phyloP scores from a whole-genome alignment of 2,113 vertebrate species.

The Psephotus haematonotus region DNA sequence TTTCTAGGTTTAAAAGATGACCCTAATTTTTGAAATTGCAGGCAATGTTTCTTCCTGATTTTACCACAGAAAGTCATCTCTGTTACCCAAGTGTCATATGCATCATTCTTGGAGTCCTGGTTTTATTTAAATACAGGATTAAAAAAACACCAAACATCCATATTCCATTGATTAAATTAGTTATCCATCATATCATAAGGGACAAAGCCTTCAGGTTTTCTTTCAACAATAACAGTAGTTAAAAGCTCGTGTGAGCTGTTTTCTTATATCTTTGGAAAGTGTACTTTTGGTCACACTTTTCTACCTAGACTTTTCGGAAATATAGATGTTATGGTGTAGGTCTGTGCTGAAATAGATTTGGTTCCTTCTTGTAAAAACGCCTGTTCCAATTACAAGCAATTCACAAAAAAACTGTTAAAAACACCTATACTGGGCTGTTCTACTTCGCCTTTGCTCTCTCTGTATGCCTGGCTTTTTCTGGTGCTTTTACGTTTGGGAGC shows the following conservation, averaged over 20 bases:
- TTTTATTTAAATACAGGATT: not conserved
- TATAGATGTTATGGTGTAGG: not conserved
- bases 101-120: not conserved
- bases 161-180: slow-evolving; percentile 20
- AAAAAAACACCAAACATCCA: rapidly evolving
- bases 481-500: not conserved
- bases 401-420: not conserved
- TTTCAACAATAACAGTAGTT: not conserved
- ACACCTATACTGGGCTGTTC: not conserved
- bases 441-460: not conserved
- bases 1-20: not conserved
- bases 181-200: slow-evolving; percentile 28
- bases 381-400: not conserved
- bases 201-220: not conserved
- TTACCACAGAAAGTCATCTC: not conserved
- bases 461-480: not conserved
- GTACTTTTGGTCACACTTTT: not conserved
- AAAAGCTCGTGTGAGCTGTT: not conserved
- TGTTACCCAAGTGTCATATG: not conserved
- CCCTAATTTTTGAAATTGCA: not conserved
- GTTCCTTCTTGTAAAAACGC: not conserved
- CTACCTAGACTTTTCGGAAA: not conserved
- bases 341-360: not conserved
- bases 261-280: not conserved
- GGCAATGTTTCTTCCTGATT: not conserved